phyloP scores from a whole-genome alignment of 2,888 invertebrate genomes.

The Microctonus aethiopoides region DNA sequence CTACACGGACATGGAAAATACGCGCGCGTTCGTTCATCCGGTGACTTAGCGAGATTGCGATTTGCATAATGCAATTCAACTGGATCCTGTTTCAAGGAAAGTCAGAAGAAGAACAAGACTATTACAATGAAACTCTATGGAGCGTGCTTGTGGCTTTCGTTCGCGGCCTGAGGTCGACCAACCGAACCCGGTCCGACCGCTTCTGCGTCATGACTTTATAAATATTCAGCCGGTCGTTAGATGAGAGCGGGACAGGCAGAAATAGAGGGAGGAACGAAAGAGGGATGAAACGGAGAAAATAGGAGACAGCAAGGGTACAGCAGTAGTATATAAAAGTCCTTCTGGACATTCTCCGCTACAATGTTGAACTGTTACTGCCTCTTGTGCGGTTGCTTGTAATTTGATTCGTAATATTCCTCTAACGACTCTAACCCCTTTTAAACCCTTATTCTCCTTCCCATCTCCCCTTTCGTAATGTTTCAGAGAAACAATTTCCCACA shows the following conservation, averaged over 20 bases:
- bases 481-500: neutral
- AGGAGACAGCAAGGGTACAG: conserved; percentile 14
- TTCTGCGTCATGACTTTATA: conserved; percentile 60
- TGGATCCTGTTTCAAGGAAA: conserved; percentile 61
- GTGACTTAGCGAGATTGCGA: conserved; percentile 63
- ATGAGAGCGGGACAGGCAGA: conserved; percentile 13
- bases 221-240: conserved; percentile 64
- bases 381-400: conserved; percentile 52
- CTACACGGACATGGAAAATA: conserved; percentile 6
- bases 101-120: conserved; percentile 65
- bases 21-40: conserved; percentile 30
- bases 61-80: conserved; percentile 66
- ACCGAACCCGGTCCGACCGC: conserved; percentile 47
- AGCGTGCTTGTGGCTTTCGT: conserved; percentile 50
- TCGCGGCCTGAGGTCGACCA: conserved; percentile 36
- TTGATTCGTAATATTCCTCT: conserved; percentile 51
- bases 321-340: conserved; percentile 53
- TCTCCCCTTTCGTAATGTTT: neutral
- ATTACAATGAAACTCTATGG: conserved; percentile 66
- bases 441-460: neutral
- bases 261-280: conserved; percentile 11
- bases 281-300: too few relatives aligned
- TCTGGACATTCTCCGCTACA: conserved; percentile 44
- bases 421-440: conserved; percentile 30
- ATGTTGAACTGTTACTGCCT: conserved; percentile 37